These are phyloP conservation scores for Ephialtes manifestator DNA, from an alignment of 2,888 invertebrate species.

Conservation along the genomic window DNA sequence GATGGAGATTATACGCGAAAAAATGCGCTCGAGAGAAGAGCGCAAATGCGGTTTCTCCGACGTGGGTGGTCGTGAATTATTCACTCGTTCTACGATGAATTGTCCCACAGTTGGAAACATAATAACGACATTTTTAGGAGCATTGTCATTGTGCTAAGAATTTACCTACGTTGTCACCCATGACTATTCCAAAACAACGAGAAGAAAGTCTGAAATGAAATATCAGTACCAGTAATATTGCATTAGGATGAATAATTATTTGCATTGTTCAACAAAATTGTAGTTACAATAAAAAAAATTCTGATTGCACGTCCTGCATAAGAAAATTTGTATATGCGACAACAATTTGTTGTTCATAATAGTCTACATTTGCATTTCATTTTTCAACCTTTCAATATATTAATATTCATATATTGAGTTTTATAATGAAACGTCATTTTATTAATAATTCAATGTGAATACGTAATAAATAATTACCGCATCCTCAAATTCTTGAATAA, in stretches of 20 bases:
- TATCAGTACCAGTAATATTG: neutral
- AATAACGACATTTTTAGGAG: slow-evolving; percentile 49
- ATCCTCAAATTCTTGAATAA: neutral
- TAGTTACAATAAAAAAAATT: neutral
- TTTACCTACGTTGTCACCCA: neutral
- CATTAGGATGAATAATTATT: neutral
- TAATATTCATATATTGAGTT: no score
- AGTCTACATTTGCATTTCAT: neutral
- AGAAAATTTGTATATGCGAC: no score
- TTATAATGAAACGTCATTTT: no score
- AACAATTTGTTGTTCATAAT: no score
- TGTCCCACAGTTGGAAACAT: slow-evolving; percentile 35
- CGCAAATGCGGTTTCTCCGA: slow-evolving; percentile 50
- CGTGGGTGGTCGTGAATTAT: slow-evolving; percentile 65
- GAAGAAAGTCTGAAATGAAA: neutral
- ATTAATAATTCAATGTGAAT: neutral
- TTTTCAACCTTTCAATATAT: neutral
- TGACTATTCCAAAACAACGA: neutral
- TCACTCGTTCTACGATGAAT: slow-evolving; percentile 47
- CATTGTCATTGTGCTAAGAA: slow-evolving; percentile 22
- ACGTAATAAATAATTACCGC: neutral
- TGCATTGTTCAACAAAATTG: neutral
- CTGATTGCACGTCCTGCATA: neutral
- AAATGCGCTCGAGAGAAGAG: slow-evolving; percentile 52
- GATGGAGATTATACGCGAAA: slow-evolving; percentile 61